Percentiles rank a stretch among this genome's conserved stretches.
Evolutionary conservation across 2,113 vertebrate genomes (phyloP).

Genomic region (Tympanuchus pallidicinctus): DNA sequence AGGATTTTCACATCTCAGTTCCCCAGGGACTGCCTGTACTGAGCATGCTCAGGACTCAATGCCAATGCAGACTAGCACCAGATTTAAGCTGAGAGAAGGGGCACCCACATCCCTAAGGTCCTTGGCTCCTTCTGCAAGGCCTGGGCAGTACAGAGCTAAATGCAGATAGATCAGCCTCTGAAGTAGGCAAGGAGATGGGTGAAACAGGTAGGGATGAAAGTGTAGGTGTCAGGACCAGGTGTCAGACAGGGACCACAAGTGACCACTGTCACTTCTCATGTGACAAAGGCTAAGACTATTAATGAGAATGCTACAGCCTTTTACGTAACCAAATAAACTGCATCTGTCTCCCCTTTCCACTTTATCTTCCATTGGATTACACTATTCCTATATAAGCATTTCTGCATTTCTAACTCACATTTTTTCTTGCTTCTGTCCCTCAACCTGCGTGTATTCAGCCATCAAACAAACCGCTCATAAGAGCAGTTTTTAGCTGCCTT

Average conservation of each 20-base stretch:
- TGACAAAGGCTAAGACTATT: not conserved
- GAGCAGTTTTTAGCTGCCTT: not conserved
- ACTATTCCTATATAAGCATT: not conserved
- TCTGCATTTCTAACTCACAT: not conserved
- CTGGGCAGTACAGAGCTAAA: not conserved
- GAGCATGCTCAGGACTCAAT: not conserved
- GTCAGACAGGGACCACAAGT: not conserved
- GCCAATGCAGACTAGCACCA: not conserved
- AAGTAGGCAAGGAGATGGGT: not conserved
- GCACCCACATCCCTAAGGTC: not conserved
- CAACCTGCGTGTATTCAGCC: not conserved
- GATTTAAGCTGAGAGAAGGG: not conserved
- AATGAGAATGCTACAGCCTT: not conserved
- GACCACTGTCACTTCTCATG: not conserved
- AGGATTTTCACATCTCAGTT: not conserved
- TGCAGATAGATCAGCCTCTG: not conserved
- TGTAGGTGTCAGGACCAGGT: not conserved
- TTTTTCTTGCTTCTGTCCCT: not conserved
- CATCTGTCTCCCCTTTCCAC: not conserved
- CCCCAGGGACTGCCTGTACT: not conserved
- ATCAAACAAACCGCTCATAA: not conserved
- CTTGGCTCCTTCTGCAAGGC: not conserved
- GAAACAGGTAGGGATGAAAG: not conserved
- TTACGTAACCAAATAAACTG: not conserved
- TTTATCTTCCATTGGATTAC: not conserved